Conservation (phyloP, 1,140 invertebrate genomes). For the Sinella curviseta region DNA sequence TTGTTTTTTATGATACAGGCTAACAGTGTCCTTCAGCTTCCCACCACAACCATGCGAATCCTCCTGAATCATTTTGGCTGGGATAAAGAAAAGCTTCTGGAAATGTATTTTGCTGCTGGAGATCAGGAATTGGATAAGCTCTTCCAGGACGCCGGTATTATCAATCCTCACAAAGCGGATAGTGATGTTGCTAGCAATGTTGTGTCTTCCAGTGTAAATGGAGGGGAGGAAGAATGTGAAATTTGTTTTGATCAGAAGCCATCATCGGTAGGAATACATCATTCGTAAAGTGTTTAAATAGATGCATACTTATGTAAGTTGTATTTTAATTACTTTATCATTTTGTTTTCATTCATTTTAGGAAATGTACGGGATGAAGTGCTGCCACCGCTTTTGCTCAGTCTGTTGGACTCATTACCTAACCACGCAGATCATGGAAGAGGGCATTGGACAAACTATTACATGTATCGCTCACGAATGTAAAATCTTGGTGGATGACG, state of each 20-base stretch:
- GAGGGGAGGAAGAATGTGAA: constrained; percentile 54
- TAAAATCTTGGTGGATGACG: constrained; percentile 90
- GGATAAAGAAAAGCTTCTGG: constrained; percentile 66
- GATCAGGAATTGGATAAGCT: constrained; percentile 61
- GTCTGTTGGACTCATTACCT: constrained; percentile 63
- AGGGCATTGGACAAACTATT: constrained; percentile 61
- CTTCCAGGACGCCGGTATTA: constrained; percentile 61
- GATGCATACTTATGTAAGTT: not conserved
- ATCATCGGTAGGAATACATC: not conserved
- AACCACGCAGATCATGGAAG: constrained; percentile 64
- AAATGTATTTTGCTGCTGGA: constrained; percentile 57
- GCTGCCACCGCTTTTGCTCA: constrained; percentile 63
- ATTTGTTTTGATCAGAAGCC: constrained; percentile 54
- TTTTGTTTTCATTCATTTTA: not conserved
- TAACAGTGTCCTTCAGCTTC: not conserved
- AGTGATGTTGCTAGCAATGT: not conserved
- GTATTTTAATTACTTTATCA: not conserved
- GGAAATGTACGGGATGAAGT: constrained; percentile 50
- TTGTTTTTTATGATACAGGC: not conserved
- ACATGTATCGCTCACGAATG: constrained; percentile 63
- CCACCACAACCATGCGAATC: not conserved
- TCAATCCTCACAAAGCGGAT: constrained; percentile 56
- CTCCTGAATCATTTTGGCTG: constrained; percentile 62
- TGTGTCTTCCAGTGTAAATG: not conserved
- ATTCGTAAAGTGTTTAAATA: not conserved